Conservation (phyloP, 1,140 invertebrate genomes). For the Lycorma delicatula region DNA sequence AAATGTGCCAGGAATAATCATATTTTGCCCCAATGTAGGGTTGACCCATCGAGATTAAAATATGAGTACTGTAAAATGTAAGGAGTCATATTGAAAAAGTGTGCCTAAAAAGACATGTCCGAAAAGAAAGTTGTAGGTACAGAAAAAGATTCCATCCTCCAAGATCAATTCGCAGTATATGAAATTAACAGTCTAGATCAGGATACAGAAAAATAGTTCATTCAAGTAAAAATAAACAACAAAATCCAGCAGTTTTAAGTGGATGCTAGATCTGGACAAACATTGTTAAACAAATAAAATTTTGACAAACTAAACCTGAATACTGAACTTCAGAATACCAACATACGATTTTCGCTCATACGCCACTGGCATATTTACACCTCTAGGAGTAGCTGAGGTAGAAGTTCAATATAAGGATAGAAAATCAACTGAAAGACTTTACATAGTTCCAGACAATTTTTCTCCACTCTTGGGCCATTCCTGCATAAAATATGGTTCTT, state of each 20-base stretch:
- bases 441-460: conserved; percentile 25
- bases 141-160: not conserved
- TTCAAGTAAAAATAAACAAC: not conserved
- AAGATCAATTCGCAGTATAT: not conserved
- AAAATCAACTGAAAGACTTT: too few relatives aligned
- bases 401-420: conserved; percentile 10
- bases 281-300: not conserved
- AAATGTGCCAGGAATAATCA: conserved; percentile 12
- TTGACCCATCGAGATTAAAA: not conserved
- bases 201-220: not conserved
- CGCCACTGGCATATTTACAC: conserved; percentile 18
- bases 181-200: too few relatives aligned
- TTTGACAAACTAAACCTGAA: not conserved
- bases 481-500: too few relatives aligned
- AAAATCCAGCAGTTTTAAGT: conserved; percentile 9
- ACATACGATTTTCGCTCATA: conserved; percentile 22
- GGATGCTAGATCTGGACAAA: conserved; percentile 8
- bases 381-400: conserved; percentile 19
- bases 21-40: not conserved
- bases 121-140: not conserved
- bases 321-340: not conserved
- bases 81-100: conserved; percentile 4
- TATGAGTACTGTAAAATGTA: conserved; percentile 5
- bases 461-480: conserved; percentile 15
- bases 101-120: not conserved